Conservation (phyloP, 2,888 invertebrate genomes). For the Eupithecia subumbrata region DNA sequence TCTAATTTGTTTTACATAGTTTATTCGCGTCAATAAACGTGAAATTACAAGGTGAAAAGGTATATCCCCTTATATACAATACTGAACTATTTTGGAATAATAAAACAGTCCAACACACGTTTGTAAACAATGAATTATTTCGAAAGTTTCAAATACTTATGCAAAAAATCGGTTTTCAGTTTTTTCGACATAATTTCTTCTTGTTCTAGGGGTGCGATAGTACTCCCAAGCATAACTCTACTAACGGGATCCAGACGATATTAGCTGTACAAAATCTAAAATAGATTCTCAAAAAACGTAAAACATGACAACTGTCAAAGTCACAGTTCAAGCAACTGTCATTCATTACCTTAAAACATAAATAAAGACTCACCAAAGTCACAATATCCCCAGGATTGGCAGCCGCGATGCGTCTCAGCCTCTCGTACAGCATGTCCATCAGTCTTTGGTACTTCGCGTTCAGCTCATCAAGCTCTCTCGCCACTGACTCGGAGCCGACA, state of each 20-base stretch:
- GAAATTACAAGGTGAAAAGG: too few species aligned
- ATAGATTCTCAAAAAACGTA: not conserved
- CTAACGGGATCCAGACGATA: not conserved
- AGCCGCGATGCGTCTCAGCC: constrained; percentile 87
- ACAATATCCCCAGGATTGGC: constrained; percentile 89
- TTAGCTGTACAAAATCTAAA: not conserved
- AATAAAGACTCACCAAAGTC: constrained; percentile 86
- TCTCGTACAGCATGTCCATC: constrained; percentile 87
- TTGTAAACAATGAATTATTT: too few species aligned
- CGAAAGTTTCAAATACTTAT: too few species aligned
- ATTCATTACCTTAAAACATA: constrained; percentile 6
- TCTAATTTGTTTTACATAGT: too few species aligned
- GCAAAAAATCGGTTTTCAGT: too few species aligned
- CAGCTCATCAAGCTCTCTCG: constrained; percentile 90
- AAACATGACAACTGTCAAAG: not conserved
- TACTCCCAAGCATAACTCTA: too few species aligned
- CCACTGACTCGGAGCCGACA: constrained; percentile 89
- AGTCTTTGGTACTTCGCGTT: constrained; percentile 91
- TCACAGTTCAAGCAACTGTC: constrained; percentile 19
- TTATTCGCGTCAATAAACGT: too few species aligned
- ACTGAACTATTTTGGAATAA: too few species aligned
- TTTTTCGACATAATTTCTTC: too few species aligned
- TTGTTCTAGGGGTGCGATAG: too few species aligned
- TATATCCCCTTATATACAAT: too few species aligned
- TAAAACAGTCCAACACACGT: too few species aligned